Conservation (phyloP, 1,140 invertebrate genomes). For the Alviniconcha marisindica region DNA sequence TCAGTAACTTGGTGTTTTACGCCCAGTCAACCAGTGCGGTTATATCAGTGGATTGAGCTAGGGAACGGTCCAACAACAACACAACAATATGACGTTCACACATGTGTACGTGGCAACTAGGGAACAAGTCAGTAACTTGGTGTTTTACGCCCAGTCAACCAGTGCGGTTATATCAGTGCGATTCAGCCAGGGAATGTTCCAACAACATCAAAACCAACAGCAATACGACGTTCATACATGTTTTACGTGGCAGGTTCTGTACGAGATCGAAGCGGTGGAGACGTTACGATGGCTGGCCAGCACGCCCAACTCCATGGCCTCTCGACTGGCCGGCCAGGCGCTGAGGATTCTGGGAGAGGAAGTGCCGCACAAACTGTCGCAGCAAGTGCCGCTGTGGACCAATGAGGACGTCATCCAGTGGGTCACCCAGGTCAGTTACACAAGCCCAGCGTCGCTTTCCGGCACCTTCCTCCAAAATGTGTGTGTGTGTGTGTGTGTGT, state of each 20-base stretch:
- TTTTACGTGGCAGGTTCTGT: slow-evolving; percentile 82
- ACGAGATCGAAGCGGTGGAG: slow-evolving; percentile 96
- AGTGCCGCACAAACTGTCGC: slow-evolving; percentile 97
- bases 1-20: too few species aligned
- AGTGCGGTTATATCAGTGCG: too few species aligned
- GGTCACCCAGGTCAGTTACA: slow-evolving; percentile 87
- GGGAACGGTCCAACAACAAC: too few species aligned
- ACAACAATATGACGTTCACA: too few species aligned
- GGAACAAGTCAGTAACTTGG: too few species aligned
- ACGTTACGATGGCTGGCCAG: slow-evolving; percentile 97
- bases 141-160: too few species aligned
- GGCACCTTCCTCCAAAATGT: background rate
- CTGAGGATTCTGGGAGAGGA: slow-evolving; percentile 96
- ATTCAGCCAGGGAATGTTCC: too few species aligned
- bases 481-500: background rate
- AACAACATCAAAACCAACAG: too few species aligned
- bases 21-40: too few species aligned
- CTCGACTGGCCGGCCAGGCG: slow-evolving; percentile 97
- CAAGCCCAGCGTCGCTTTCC: background rate
- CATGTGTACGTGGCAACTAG: too few species aligned
- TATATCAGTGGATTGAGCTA: too few species aligned
- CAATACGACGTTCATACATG: too few species aligned
- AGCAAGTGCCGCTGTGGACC: slow-evolving; percentile 98
- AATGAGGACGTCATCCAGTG: slow-evolving; percentile 97
- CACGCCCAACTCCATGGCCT: slow-evolving; percentile 95